Evolutionary conservation across 2,797 vertebrate genomes (phyloP), one percentile per base, ranked within the genome.

Genomic region (Phylloscopus collybita): DNA sequence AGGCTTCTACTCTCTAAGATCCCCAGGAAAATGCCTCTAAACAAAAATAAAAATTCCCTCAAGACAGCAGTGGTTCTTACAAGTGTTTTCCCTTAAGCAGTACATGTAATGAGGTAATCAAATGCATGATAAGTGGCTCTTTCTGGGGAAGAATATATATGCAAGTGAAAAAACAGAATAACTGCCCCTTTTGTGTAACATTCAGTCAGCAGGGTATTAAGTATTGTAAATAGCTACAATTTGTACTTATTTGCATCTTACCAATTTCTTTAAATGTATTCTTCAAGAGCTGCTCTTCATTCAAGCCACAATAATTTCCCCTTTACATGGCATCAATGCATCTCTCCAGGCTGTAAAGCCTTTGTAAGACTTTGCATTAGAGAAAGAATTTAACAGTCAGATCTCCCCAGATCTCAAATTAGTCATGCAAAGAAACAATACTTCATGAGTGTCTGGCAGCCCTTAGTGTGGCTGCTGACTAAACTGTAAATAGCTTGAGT

Each of bases 401-500:
- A 86, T 92, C 57, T 87, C 38, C 61, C 23, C 76, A 81, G 64
- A 91, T 84, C 61, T 67, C 61, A 82, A 90, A 92, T 90, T 88
- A 93, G 54, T 89, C 81, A 76, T 61, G 60, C 75, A 51, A 82
- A 93, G 92, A 90, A 94, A 92, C 67, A 94, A 65, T 92, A 70
- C 23, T 80, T 66, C 67, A 80, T 72, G 50, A 82, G 32, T 47
- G 50, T 64, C 66, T 91, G 71, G 87, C 78, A 92, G 67, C 34
- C 42, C 45, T 60, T 47, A 90, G 21, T 56, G 32, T 85, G 62
- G 86, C 79, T 61, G 70, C 44, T 88, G 65, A 92, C 45, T 83
- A 92, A 88, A 90, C 67, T 86, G 70, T 75, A 94, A 93, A 92
- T 79, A 91, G 79, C 59, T 94, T 90, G 89, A 88, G 59, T 69